Evolutionary conservation across 1,140 invertebrate species (phyloP), one percentile per base, ranked within the genome.

Genomic region (Cheumatopsyche charites): DNA sequence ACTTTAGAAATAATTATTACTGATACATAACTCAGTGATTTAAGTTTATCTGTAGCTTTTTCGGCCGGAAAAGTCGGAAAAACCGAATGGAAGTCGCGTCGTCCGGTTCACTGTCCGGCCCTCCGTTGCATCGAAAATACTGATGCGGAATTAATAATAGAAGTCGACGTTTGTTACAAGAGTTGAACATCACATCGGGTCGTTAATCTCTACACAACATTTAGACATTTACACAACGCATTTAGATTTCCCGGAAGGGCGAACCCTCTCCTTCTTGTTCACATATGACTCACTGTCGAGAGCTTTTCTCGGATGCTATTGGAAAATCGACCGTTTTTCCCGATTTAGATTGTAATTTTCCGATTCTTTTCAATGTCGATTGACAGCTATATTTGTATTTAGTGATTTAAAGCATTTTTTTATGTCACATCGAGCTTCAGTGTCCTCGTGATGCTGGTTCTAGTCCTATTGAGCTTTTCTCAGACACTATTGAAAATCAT

Each of bases 171-270:
- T 58, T 58, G 55, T 58, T 25, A 58, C 21, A 9, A 9, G 55
- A 58, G 19, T 58, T 26, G 55, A 58, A 58, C 23, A 58, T 58
- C 55, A 19, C 55, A 58, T 25, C 23, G 55, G 55, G 55, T 58
- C 55, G 55, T 58, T 58, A 58, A 58, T 58, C 55, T 58, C 55
- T 1, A 25, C 55, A 23, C 12, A 42, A 12, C 12, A 5, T 42
- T 42, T 42, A 12, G 5, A 12, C 12, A 15, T 45, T 12, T 45
- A 45, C 43, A 19, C 29, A 12, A 43, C 65, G 47, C 49, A 23
- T 68, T 68, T 55, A 55, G 66, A 55, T 68, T 68, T 68, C 47
- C 66, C 41, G 66, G 66, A 68, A 68, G 66, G 19, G 49, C 29
- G 23, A 47, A 55, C 47, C 7, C 45, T 23, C 19, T 58, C 19